phyloP scores from a whole-genome alignment of 2,113 vertebrate genomes.

The Chroicocephalus ridibundus region DNA sequence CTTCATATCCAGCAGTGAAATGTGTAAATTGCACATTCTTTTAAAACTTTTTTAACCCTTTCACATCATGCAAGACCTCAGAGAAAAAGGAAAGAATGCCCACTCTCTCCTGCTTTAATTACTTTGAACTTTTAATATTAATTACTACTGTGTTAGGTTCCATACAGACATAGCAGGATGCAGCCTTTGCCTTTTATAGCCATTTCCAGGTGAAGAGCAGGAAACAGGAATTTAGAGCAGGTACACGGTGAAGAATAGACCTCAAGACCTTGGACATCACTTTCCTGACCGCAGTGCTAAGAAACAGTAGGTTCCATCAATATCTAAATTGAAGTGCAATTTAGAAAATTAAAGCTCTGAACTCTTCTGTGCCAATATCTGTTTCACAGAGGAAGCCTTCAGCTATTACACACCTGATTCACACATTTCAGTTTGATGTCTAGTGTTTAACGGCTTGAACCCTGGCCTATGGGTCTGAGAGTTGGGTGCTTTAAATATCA shows the following conservation, averaged over 20 bases:
- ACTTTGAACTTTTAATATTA: background rate
- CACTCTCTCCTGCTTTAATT: background rate
- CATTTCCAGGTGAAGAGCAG: background rate
- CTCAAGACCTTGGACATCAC: background rate
- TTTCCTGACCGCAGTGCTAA: background rate
- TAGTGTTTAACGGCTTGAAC: background rate
- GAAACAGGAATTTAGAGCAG: background rate
- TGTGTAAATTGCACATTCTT: background rate
- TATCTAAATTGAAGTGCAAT: background rate
- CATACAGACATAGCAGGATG: background rate
- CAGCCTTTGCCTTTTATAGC: background rate
- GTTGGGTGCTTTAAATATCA: background rate
- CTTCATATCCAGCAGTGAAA: background rate
- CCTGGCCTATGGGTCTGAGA: background rate
- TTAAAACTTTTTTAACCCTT: background rate
- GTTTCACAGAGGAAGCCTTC: background rate
- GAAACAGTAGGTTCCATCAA: background rate
- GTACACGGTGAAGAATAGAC: background rate
- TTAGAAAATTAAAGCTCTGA: background rate
- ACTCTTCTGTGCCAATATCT: background rate
- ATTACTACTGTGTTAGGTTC: background rate
- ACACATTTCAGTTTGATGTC: background rate
- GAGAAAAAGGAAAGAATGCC: background rate
- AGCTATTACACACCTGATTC: background rate
- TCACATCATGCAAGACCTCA: background rate